Evolutionary conservation across 2,113 vertebrate genomes (phyloP).

Genomic region (Haplochromis vanheusdeni): DNA sequence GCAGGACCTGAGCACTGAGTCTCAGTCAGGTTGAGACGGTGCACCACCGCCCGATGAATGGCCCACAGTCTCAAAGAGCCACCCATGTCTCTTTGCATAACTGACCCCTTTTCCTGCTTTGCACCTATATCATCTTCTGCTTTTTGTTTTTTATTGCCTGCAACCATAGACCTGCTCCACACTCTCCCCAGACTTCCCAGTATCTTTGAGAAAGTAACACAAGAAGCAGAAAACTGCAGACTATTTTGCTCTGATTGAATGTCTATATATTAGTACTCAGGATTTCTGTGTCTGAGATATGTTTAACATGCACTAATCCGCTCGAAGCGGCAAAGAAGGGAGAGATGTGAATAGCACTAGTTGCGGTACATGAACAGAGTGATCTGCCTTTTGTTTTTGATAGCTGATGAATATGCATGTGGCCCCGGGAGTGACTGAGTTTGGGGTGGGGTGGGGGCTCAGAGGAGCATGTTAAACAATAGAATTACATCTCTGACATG

Average conservation of each 20-base stretch:
- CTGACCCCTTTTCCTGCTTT: slow-evolving; percentile 9
- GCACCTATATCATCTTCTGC: background rate
- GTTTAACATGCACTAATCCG: slow-evolving; percentile 63
- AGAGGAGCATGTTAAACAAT: slow-evolving; percentile 68
- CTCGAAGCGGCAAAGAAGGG: slow-evolving; percentile 44
- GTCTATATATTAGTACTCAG: slow-evolving; percentile 48
- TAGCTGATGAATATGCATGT: slow-evolving; percentile 68
- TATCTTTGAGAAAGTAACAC: background rate
- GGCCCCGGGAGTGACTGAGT: slow-evolving; percentile 60
- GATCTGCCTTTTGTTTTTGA: slow-evolving; percentile 68
- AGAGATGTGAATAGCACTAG: slow-evolving; percentile 51
- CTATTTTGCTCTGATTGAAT: slow-evolving; percentile 44
- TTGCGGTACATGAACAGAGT: slow-evolving; percentile 58
- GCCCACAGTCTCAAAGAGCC: slow-evolving; percentile 15
- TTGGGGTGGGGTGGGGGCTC: slow-evolving; percentile 53
- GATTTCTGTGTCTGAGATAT: slow-evolving; percentile 64
- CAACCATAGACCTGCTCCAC: background rate
- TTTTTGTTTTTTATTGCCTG: slow-evolving; percentile 2
- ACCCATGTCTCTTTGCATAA: slow-evolving; percentile 25
- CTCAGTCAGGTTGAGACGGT: background rate
- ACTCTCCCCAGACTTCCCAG: slow-evolving; percentile 5
- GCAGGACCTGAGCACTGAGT: slow-evolving; percentile 12
- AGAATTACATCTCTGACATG: slow-evolving; percentile 73
- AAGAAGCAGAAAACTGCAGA: slow-evolving; percentile 21
- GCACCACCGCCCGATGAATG: slow-evolving; percentile 15